phyloP scores from a whole-genome alignment of 2,113 vertebrate genomes.

The Oenanthe oenanthe region DNA sequence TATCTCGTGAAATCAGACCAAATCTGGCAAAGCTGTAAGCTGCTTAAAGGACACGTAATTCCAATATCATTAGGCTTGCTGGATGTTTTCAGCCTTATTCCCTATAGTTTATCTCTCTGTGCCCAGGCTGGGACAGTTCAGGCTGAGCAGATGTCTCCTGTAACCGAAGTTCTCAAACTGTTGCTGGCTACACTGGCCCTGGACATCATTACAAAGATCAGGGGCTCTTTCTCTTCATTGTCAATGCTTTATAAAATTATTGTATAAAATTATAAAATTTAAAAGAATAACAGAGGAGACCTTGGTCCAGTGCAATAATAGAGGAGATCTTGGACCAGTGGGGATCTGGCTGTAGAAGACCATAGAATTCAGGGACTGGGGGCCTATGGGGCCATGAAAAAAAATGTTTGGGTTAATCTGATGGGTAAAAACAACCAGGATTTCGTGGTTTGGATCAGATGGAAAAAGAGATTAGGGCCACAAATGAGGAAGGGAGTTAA shows the following conservation, averaged over 20 bases:
- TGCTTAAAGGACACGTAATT: background rate
- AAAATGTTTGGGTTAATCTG: background rate
- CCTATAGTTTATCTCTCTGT: background rate
- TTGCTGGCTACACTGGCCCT: background rate
- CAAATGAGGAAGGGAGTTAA: background rate
- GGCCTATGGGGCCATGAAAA: background rate
- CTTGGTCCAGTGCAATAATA: background rate
- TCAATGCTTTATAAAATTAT: background rate
- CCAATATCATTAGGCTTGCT: background rate
- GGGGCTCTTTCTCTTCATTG: background rate
- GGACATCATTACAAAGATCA: background rate
- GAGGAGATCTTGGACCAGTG: background rate
- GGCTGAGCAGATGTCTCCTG: background rate
- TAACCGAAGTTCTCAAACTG: background rate
- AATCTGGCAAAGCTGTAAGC: slow-evolving; percentile 25
- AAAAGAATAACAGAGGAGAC: background rate
- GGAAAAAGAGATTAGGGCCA: background rate
- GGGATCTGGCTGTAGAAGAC: background rate
- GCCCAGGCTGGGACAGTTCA: background rate
- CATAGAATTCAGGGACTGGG: background rate
- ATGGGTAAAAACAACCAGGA: background rate
- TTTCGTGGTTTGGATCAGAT: background rate
- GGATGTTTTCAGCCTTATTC: background rate
- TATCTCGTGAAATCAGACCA: slow-evolving; percentile 32
- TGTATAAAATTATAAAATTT: background rate